Evolutionary conservation across 2,797 vertebrate species (phyloP), one percentile per base, ranked within the genome.

Genomic region (Remorina albescens): DNA sequence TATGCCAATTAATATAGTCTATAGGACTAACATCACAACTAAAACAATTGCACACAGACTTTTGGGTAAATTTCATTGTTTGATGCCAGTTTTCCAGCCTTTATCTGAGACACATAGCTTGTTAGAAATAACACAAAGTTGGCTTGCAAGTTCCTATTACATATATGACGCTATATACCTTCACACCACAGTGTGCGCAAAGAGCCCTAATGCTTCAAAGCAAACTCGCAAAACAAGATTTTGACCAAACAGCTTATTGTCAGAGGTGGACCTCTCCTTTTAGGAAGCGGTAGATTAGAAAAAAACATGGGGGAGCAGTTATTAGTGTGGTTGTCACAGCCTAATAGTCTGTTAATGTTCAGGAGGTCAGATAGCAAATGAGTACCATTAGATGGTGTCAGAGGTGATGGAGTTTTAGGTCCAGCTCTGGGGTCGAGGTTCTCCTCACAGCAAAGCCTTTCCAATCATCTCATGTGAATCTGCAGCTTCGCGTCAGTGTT

Each of bases 311-410:
- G 41, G 67, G 28, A 68, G 60, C 8, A 66, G 66, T 66, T 76
- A 66, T 64, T 68, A 59, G 57, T 32, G 64, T 47, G 67, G 64
- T 67, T 71, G 65, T 79, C 67, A 49, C 41, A 68, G 25, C 76
- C 58, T 50, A 49, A 46, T 68, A 73, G 83, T 85, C 87, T 89
- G 87, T 81, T 80, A 88, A 88, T 83, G 83, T 85, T 90, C 86
- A 77, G 76, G 76, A 72, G 83, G 91, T 93, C 90, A 88, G 75
- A 70, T 86, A 75, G 89, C 81, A 91, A 94, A 93, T 92, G 87
- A 88, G 88, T 30, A 78, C 92, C 92, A 93, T 94, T 93, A 91
- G 82, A 87, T 46, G 71, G 71, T 93, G 94, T 94, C 93, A 95
- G 89, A 86, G 89, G 90, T 94, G 92, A 94, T 77, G 81, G 88